phyloP scores from a whole-genome alignment of 2,113 vertebrate species.

The Alces alces region DNA sequence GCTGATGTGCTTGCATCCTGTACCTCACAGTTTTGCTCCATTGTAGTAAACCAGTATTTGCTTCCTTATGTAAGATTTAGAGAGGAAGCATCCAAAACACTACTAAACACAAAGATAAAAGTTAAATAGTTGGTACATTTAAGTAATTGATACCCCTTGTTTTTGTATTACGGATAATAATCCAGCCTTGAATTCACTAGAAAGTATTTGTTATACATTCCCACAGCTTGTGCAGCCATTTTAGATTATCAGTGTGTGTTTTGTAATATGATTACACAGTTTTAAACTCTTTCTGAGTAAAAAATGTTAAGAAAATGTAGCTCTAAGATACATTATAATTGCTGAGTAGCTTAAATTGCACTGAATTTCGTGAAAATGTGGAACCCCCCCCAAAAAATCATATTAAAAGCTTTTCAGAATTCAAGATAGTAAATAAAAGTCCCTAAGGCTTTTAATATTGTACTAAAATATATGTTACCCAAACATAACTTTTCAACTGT shows the following conservation, averaged over 20 bases:
- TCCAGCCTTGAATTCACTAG: neutral
- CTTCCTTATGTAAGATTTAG: constrained; percentile 12
- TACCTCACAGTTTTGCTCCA: constrained; percentile 10
- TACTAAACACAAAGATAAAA: neutral
- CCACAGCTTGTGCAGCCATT: neutral
- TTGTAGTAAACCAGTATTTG: constrained; percentile 30
- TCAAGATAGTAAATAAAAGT: neutral
- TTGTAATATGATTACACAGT: neutral
- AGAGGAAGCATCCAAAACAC: neutral
- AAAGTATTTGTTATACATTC: neutral
- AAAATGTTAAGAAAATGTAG: neutral
- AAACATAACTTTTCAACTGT: neutral
- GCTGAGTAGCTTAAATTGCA: neutral
- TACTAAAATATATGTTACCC: neutral
- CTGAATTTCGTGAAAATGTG: constrained; percentile 1
- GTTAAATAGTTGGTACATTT: neutral
- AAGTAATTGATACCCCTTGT: neutral
- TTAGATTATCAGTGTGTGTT: neutral
- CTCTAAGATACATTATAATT: neutral
- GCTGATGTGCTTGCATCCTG: neutral
- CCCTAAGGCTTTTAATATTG: neutral
- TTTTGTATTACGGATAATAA: neutral
- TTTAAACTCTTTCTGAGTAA: constrained; percentile 23
- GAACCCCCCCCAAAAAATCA: neutral
- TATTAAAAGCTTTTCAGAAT: neutral